Percentiles rank a stretch among this genome's conserved stretches.
phyloP scores from a whole-genome alignment of 2,113 vertebrate species.

The Aleadryas rufinucha region DNA sequence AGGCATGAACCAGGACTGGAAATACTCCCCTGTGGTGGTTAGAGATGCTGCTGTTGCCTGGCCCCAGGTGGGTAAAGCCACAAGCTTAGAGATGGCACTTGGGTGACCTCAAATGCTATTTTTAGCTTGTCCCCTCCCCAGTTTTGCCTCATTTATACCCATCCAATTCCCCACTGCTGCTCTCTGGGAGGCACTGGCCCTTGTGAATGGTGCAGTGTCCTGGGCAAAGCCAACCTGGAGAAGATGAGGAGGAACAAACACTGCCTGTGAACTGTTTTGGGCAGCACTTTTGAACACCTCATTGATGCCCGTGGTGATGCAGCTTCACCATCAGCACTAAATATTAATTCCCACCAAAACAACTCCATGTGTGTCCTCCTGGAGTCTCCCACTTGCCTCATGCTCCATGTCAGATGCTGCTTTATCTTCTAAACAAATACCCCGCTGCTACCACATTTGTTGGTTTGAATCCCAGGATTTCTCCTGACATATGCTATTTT shows the following conservation, averaged over 20 bases:
- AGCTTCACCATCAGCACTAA: background rate
- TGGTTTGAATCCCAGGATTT: background rate
- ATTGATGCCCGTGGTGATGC: background rate
- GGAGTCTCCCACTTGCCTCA: background rate
- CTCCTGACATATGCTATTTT: constrained; percentile 3
- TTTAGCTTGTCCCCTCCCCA: background rate
- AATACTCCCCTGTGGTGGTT: background rate
- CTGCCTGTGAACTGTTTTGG: background rate
- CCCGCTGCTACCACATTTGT: background rate
- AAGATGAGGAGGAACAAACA: background rate
- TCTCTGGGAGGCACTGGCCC: background rate
- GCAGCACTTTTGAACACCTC: background rate
- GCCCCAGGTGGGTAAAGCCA: background rate
- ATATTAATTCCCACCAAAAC: background rate
- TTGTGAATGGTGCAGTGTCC: fast-evolving
- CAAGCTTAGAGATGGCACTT: background rate
- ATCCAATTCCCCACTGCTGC: background rate
- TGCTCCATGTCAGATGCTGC: background rate
- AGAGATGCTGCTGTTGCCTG: background rate
- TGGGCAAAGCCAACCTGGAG: background rate
- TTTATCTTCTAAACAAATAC: background rate
- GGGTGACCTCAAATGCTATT: background rate
- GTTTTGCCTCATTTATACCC: background rate
- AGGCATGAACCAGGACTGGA: background rate
- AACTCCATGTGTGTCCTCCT: background rate